phyloP scores from a whole-genome alignment of 2,113 vertebrate genomes.

The Eclectus roratus region DNA sequence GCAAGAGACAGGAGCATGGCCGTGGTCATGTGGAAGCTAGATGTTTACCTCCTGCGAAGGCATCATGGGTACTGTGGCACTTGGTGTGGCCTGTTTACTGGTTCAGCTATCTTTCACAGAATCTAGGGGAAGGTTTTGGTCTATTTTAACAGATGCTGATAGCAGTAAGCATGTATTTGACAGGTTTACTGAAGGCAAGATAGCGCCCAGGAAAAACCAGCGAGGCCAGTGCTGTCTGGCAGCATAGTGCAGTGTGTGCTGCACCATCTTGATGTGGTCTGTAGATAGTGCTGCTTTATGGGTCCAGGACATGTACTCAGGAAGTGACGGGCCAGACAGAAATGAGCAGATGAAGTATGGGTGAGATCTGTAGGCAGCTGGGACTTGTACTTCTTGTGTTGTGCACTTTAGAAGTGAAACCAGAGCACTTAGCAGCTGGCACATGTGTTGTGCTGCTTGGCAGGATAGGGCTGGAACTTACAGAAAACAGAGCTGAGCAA shows the following conservation, averaged over 20 bases:
- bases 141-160: neutral
- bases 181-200: neutral
- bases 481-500: neutral
- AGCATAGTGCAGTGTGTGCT: accelerated
- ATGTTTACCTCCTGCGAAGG: neutral
- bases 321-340: neutral
- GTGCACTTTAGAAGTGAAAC: neutral
- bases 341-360: neutral
- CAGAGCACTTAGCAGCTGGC: neutral
- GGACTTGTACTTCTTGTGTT: neutral
- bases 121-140: neutral
- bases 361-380: neutral
- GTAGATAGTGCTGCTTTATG: neutral
- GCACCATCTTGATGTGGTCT: neutral
- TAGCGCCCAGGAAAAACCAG: neutral
- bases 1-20: neutral
- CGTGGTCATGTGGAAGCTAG: accelerated
- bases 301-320: accelerated
- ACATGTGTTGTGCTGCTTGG: neutral
- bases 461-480: accelerated
- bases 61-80: neutral
- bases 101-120: neutral
- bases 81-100: neutral
- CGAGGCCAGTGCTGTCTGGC: neutral
- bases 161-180: neutral